These are phyloP conservation scores for Rhyzopertha dominica DNA, from an alignment of 1,140 invertebrate species.

Conservation along the genomic window DNA sequence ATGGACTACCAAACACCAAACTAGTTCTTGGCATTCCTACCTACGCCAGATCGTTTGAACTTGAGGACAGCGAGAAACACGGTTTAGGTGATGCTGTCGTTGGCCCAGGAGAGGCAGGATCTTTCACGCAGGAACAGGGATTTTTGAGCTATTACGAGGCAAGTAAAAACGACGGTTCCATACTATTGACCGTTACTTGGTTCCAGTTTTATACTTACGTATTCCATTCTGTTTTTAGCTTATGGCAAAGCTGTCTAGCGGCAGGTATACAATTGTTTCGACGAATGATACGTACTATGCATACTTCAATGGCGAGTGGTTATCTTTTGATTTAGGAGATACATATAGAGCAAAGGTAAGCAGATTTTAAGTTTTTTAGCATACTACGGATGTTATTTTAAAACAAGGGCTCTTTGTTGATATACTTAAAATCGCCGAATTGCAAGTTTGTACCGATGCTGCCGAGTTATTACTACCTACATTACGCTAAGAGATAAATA, in stretches of 20 bases:
- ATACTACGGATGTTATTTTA: too few relatives aligned
- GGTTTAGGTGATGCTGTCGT: slow-evolving; percentile 40
- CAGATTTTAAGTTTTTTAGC: too few relatives aligned
- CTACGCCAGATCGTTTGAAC: slow-evolving; percentile 58
- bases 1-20: slow-evolving; percentile 49
- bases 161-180: too few relatives aligned
- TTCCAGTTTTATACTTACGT: too few relatives aligned
- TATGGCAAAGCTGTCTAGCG: not conserved
- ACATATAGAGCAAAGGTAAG: slow-evolving; percentile 5
- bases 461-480: too few relatives aligned
- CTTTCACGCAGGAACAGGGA: slow-evolving; percentile 62
- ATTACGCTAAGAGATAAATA: too few relatives aligned
- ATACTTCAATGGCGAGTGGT: slow-evolving; percentile 6
- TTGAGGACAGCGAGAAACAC: slow-evolving; percentile 47
- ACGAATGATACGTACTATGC: slow-evolving; percentile 5
- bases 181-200: too few relatives aligned
- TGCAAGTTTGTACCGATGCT: too few relatives aligned
- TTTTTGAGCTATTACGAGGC: slow-evolving; percentile 62
- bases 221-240: too few relatives aligned
- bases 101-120: slow-evolving; percentile 52
- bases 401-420: too few relatives aligned
- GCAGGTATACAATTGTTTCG: slow-evolving; percentile 1
- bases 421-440: too few relatives aligned
- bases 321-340: slow-evolving; percentile 5
- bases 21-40: slow-evolving; percentile 58